A percentile compares a stretch with the other conserved stretches of the same genome.
phyloP scores from a whole-genome alignment of 2,113 vertebrate species.

The Danionella cerebrum region DNA sequence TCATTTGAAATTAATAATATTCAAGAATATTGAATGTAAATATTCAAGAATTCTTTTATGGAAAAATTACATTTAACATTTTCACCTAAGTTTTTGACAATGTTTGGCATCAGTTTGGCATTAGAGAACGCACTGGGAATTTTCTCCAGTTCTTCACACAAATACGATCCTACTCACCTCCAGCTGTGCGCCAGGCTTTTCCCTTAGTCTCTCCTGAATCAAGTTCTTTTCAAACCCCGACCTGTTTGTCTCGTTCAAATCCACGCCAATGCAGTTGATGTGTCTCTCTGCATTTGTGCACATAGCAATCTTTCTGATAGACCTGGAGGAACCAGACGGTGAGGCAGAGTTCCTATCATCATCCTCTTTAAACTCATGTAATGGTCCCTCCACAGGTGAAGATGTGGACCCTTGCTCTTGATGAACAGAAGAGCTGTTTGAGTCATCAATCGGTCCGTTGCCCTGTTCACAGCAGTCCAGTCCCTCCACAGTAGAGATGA shows the following conservation, averaged over 20 bases:
- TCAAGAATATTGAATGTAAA: no score
- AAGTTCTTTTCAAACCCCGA: neutral
- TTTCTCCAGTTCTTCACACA: no score
- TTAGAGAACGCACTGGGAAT: no score
- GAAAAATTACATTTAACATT: no score
- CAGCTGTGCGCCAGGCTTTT: neutral
- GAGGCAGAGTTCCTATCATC: slow-evolving; percentile 45
- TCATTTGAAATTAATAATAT: no score
- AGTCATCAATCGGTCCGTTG: slow-evolving; percentile 50
- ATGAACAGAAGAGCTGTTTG: slow-evolving; percentile 50
- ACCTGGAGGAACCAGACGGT: slow-evolving; percentile 45
- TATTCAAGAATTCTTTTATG: no score
- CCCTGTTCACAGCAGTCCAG: slow-evolving; percentile 45
- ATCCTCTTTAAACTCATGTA: slow-evolving; percentile 7
- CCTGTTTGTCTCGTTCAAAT: neutral
- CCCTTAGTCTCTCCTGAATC: slow-evolving; percentile 1
- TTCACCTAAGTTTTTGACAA: no score
- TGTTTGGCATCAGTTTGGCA: no score
- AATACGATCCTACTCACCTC: neutral
- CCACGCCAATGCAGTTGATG: neutral
- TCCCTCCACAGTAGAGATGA: slow-evolving; percentile 32
- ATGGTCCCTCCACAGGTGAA: slow-evolving; percentile 9
- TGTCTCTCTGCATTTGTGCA: slow-evolving; percentile 33
- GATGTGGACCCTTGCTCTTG: slow-evolving; percentile 23
- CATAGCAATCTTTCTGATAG: slow-evolving; percentile 63